Percentiles rank a stretch among this genome's conserved stretches.
These are phyloP conservation scores for Erythrocercus mccallii DNA, from an alignment of 2,113 vertebrate genomes.

Conservation along the genomic window DNA sequence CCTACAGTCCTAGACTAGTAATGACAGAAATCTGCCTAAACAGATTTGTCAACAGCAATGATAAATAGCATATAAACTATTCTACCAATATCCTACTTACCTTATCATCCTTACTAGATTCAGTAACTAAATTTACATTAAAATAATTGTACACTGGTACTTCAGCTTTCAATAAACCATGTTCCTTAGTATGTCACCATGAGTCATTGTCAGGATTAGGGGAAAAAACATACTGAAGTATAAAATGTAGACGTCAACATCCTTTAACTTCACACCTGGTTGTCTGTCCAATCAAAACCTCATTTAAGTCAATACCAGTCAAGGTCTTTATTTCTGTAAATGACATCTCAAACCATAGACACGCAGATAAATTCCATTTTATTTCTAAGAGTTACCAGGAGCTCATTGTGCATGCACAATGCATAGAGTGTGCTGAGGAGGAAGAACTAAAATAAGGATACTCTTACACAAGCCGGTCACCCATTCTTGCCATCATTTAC, in stretches of 20 bases:
- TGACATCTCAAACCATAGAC: neutral
- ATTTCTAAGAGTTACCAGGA: neutral
- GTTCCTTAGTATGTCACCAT: neutral
- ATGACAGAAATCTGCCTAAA: neutral
- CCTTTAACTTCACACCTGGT: neutral
- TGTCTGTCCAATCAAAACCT: neutral
- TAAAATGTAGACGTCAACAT: neutral
- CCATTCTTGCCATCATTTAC: neutral
- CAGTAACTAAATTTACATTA: neutral
- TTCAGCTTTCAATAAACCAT: neutral
- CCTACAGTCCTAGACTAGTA: neutral
- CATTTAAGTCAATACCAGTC: neutral
- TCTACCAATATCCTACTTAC: neutral
- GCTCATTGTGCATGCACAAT: neutral
- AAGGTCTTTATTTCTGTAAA: neutral
- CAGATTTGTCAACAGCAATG: neutral
- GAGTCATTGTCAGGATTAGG: neutral
- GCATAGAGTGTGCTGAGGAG: neutral
- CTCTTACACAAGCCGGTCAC: neutral
- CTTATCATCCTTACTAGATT: neutral
- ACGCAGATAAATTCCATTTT: neutral
- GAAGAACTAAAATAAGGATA: neutral
- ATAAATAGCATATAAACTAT: neutral
- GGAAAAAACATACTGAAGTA: neutral
- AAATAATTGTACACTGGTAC: neutral